phyloP scores from a whole-genome alignment of 2,888 invertebrate genomes.

The Nysson spinosus region DNA sequence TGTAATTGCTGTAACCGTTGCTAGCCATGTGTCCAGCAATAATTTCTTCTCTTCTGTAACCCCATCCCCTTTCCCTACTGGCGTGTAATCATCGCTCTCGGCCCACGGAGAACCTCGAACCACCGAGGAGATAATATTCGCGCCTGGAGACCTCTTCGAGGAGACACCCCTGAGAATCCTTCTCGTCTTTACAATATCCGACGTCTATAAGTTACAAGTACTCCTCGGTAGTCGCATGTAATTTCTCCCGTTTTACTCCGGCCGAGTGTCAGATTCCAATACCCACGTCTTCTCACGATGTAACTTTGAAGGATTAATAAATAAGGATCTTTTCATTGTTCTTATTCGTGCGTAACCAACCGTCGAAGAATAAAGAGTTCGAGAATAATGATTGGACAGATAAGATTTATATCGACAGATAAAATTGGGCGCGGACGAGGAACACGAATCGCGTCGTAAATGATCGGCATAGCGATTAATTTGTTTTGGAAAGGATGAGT shows the following conservation, averaged over 20 bases:
- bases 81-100: slow-evolving; percentile 43
- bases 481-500: no score
- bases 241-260: background rate
- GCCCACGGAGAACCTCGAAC: slow-evolving; percentile 23
- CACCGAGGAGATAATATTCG: slow-evolving; percentile 16
- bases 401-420: no score
- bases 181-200: background rate
- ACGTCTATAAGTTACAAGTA: background rate
- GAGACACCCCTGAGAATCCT: slow-evolving; percentile 17
- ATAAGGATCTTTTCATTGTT: no score
- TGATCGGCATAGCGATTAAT: no score
- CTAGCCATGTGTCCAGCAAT: slow-evolving; percentile 35
- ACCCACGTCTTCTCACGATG: no score
- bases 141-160: slow-evolving; percentile 8
- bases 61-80: slow-evolving; percentile 4
- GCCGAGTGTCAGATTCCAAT: background rate
- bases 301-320: no score
- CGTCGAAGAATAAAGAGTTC: no score
- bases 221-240: no score
- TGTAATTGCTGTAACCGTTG: slow-evolving; percentile 54
- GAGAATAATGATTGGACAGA: no score
- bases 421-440: no score
- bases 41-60: slow-evolving; percentile 20
- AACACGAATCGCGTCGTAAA: no score
- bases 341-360: no score